Conservation (phyloP, 2,888 invertebrate species). For the Tillus elongatus region DNA sequence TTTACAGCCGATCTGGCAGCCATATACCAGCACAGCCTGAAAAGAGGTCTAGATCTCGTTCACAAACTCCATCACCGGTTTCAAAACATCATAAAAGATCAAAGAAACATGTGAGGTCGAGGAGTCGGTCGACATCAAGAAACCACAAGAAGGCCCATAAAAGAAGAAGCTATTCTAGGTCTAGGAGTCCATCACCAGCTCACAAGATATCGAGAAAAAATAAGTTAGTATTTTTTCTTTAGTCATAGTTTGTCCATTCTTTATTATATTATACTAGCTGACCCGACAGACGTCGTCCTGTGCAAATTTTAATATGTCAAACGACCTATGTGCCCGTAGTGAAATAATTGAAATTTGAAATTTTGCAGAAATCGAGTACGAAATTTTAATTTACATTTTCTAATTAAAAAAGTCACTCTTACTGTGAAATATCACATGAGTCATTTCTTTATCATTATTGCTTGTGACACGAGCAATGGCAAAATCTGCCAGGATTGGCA, state of each 20-base stretch:
- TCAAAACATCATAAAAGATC: slow-evolving; percentile 35
- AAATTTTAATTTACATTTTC: no score
- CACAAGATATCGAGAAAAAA: slow-evolving; percentile 32
- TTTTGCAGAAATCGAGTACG: no score
- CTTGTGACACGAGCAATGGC: no score
- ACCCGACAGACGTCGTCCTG: no score
- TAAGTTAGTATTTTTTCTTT: slow-evolving; percentile 19
- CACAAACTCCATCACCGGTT: slow-evolving; percentile 35
- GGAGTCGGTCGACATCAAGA: slow-evolving; percentile 31
- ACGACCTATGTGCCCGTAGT: slow-evolving; percentile 1
- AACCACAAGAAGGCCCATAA: slow-evolving; percentile 39
- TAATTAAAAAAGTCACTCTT: no score
- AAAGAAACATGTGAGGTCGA: slow-evolving; percentile 36
- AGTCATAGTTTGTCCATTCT: no score
- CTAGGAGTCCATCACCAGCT: slow-evolving; percentile 38
- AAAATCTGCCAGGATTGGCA: no score
- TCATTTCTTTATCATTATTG: no score
- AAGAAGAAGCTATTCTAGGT: slow-evolving; percentile 38
- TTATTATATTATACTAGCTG: no score
- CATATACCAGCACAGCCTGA: slow-evolving; percentile 37
- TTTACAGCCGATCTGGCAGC: slow-evolving; percentile 38
- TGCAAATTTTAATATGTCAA: no score
- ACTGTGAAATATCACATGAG: no score
- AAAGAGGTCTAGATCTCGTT: slow-evolving; percentile 36
- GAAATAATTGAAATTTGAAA: no score